phyloP scores from a whole-genome alignment of 1,140 invertebrate species.

The Trachelipus rathkii region DNA sequence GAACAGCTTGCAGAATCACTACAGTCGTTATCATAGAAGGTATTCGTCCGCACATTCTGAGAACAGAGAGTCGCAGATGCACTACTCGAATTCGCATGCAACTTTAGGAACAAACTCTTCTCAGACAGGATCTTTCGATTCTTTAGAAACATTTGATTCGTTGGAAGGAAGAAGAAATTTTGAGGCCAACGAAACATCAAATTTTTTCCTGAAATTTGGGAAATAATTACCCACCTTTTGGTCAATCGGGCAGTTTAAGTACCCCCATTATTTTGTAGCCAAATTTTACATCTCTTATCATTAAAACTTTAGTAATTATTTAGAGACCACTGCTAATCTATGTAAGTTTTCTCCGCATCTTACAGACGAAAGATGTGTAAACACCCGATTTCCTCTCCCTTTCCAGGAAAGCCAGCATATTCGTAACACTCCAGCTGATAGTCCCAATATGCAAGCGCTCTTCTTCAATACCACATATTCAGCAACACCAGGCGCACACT shows the following conservation, averaged over 20 bases:
- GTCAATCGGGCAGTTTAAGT: too few relatives aligned
- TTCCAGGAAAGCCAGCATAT: constrained; percentile 39
- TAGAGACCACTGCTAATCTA: background rate
- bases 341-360: too few relatives aligned
- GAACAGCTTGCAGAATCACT: constrained; percentile 55
- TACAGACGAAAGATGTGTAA: background rate
- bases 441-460: constrained; percentile 80
- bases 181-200: too few relatives aligned
- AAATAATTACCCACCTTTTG: too few relatives aligned
- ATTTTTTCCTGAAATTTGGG: background rate
- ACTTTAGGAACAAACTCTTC: background rate
- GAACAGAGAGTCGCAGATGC: background rate
- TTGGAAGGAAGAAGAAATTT: background rate
- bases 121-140: background rate
- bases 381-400: constrained; percentile 35
- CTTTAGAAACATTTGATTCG: background rate
- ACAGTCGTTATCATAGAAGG: constrained; percentile 58
- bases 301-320: background rate
- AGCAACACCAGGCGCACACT: constrained; percentile 73
- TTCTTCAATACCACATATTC: constrained; percentile 87
- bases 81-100: background rate
- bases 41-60: background rate
- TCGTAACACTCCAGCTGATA: constrained; percentile 61
- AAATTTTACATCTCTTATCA: too few relatives aligned
- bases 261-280: too few relatives aligned